Evolutionary conservation across 2,888 invertebrate genomes (phyloP).

Genomic region (Macrostomum cliftonense): DNA sequence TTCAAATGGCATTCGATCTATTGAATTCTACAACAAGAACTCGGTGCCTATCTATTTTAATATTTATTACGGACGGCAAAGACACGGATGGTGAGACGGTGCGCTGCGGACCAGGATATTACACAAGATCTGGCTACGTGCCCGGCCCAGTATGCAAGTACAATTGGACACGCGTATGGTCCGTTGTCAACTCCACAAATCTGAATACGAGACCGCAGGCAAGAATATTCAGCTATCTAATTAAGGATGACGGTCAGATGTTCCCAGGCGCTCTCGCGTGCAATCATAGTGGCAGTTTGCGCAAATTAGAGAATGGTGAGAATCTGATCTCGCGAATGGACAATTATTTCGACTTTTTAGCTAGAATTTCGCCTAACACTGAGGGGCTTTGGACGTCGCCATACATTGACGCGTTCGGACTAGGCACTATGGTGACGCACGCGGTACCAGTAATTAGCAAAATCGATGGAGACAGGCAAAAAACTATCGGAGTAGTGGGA

Average conservation of each 20-base stretch:
- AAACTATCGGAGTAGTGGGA: slow-evolving; percentile 36
- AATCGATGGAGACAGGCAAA: slow-evolving; percentile 19
- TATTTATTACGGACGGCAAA: slow-evolving; percentile 36
- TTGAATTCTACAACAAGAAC: slow-evolving; percentile 28
- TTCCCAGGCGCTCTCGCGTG: slow-evolving; percentile 30
- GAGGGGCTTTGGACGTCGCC: slow-evolving; percentile 37
- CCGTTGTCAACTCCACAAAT: slow-evolving; percentile 25
- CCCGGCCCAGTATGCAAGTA: slow-evolving; percentile 38
- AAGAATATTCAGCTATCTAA: slow-evolving; percentile 36
- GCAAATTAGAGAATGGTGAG: slow-evolving; percentile 31
- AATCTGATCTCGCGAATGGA: slow-evolving; percentile 38
- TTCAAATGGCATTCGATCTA: slow-evolving; percentile 31
- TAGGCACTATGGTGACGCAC: slow-evolving; percentile 38
- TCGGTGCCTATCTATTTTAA: slow-evolving; percentile 35
- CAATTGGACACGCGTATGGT: slow-evolving; percentile 37
- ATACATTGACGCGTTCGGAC: slow-evolving; percentile 36
- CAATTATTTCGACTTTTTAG: slow-evolving; percentile 37
- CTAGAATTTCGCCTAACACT: slow-evolving; percentile 25
- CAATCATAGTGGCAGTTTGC: slow-evolving; percentile 25
- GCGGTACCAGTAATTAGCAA: slow-evolving; percentile 35
- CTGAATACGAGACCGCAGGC: slow-evolving; percentile 21
- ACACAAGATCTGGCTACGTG: slow-evolving; percentile 37
- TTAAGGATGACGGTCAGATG: slow-evolving; percentile 34
- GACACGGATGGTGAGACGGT: slow-evolving; percentile 38
- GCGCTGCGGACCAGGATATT: slow-evolving; percentile 34